A percentile compares a stretch with the other conserved stretches of the same genome.
phyloP scores from a whole-genome alignment of 2,797 vertebrate species.

The Cheirogaleus major region DNA sequence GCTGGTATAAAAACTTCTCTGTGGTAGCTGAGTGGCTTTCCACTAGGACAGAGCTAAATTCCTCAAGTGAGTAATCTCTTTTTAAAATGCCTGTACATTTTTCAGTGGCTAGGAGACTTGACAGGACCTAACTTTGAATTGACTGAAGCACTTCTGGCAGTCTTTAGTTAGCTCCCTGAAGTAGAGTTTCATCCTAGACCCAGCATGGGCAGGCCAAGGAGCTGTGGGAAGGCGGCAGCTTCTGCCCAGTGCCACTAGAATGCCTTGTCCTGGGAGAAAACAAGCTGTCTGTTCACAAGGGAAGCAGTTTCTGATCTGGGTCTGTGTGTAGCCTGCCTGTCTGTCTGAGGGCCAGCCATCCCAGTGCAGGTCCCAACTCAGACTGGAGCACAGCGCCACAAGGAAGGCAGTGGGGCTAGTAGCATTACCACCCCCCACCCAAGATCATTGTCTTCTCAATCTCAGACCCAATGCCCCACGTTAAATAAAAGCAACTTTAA shows the following conservation, averaged over 20 bases:
- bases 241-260: not conserved
- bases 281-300: not conserved
- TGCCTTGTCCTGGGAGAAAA: not conserved
- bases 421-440: not conserved
- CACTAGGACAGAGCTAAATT: conserved; percentile 40
- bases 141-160: conserved; percentile 52
- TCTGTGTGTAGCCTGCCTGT: not conserved
- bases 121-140: conserved; percentile 59
- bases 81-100: conserved; percentile 50
- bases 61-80: conserved; percentile 64
- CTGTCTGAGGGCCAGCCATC: not conserved
- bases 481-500: conserved; percentile 16
- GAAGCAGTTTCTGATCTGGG: not conserved
- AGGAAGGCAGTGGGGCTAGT: not conserved
- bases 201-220: not conserved
- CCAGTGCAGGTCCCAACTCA: not conserved
- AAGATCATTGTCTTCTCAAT: not conserved
- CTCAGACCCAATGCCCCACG: not conserved
- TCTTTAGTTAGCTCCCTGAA: conserved; percentile 44
- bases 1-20: conserved; percentile 17
- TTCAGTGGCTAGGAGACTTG: conserved; percentile 54
- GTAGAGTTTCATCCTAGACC: not conserved
- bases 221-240: not conserved
- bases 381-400: not conserved
- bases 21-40: conserved; percentile 47